These are phyloP conservation scores for Athene noctua DNA, from an alignment of 2,113 vertebrate species.

Conservation along the genomic window DNA sequence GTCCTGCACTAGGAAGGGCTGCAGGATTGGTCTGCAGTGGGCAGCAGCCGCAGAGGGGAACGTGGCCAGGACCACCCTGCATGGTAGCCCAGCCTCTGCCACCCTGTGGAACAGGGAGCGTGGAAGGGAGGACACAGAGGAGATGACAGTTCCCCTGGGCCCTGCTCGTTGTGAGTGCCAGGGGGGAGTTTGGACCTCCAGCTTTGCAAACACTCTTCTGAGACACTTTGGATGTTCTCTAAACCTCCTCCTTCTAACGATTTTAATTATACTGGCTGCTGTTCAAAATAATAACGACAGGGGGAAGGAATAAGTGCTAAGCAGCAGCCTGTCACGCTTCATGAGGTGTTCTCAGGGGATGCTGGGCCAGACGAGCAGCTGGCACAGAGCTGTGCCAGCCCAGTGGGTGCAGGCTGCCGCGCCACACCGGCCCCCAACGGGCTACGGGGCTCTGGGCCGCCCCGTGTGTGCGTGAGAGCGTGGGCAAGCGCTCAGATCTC, in stretches of 20 bases:
- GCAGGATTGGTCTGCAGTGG: not conserved
- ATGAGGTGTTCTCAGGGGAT: not conserved
- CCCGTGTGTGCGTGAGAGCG: not conserved
- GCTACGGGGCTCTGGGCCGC: not conserved
- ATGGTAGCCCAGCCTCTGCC: slow-evolving; percentile 1
- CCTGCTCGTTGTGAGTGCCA: not conserved
- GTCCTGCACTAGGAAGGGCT: not conserved
- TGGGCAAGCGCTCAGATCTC: not conserved
- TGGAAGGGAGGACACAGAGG: not conserved
- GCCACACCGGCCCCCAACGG: rapidly evolving
- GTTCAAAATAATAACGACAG: not conserved
- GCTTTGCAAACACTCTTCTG: slow-evolving; percentile 15
- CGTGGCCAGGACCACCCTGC: not conserved
- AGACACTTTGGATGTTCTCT: slow-evolving; percentile 17
- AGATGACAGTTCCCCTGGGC: not conserved
- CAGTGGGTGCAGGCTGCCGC: not conserved
- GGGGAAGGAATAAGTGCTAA: not conserved
- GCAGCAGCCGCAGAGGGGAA: not conserved
- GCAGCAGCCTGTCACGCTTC: not conserved
- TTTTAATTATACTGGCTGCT: slow-evolving; percentile 21
- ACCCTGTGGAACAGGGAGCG: not conserved
- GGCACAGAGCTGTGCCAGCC: not conserved
- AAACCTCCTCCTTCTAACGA: not conserved
- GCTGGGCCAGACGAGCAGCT: not conserved
- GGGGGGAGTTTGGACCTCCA: slow-evolving; percentile 17